Evolutionary conservation across 2,113 vertebrate species (phyloP).

Genomic region (Seriola quinqueradiata): DNA sequence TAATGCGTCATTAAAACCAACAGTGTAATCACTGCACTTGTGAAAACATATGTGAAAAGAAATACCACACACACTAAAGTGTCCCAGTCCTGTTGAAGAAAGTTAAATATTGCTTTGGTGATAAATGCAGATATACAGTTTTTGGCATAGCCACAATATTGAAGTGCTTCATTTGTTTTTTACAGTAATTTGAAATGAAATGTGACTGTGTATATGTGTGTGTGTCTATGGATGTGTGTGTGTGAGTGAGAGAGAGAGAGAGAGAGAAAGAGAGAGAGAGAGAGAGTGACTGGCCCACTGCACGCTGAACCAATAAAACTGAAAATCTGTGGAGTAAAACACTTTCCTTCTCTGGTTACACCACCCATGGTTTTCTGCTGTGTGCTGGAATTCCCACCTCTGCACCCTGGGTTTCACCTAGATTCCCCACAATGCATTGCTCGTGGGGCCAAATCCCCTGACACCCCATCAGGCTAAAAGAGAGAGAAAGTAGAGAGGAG

Average conservation of each 20-base stretch:
- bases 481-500: not conserved
- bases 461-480: constrained; percentile 29
- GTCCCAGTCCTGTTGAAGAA: not conserved
- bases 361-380: constrained; percentile 80
- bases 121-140: not conserved
- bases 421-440: constrained; percentile 69
- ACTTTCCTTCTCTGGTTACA: constrained; percentile 86
- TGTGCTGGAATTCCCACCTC: constrained; percentile 86
- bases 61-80: constrained; percentile 11
- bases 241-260: constrained; percentile 17
- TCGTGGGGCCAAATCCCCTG: constrained; percentile 18
- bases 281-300: constrained; percentile 66
- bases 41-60: constrained; percentile 35
- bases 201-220: not conserved
- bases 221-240: not conserved
- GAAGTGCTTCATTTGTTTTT: constrained; percentile 8
- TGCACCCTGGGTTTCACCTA: constrained; percentile 78
- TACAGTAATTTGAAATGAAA: constrained; percentile 10
- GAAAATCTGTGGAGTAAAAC: constrained; percentile 87
- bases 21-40: constrained; percentile 24
- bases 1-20: constrained; percentile 33
- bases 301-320: constrained; percentile 89
- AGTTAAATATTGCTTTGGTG: not conserved
- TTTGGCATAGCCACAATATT: constrained; percentile 1
- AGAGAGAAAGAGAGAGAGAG: not conserved